Percentiles rank a stretch among this genome's conserved stretches.
These are phyloP conservation scores for Parelbella ahira DNA, from an alignment of 2,888 invertebrate species.

Conservation along the genomic window DNA sequence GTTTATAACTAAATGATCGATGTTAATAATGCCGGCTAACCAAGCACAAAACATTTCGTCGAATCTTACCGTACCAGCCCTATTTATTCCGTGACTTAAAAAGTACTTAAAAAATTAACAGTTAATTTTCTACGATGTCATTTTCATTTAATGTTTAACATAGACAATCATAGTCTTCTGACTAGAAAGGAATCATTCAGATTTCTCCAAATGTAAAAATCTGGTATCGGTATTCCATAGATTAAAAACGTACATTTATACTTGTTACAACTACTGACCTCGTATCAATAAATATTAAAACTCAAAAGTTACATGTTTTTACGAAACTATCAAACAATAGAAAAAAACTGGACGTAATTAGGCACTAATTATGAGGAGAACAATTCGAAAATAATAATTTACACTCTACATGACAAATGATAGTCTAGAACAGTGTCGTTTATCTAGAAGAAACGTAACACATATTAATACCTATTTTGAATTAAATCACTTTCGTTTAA, in stretches of 20 bases:
- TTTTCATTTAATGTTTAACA: slow-evolving; percentile 43
- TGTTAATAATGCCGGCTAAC: slow-evolving; percentile 6
- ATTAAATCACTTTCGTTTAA: slow-evolving; percentile 65
- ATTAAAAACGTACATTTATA: slow-evolving; percentile 48
- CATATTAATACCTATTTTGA: slow-evolving; percentile 70
- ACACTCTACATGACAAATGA: slow-evolving; percentile 66
- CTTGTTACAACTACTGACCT: slow-evolving; percentile 69
- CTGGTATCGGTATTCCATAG: slow-evolving; percentile 50
- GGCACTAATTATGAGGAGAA: slow-evolving; percentile 65
- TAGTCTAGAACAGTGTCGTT: slow-evolving; percentile 64
- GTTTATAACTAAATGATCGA: slow-evolving; percentile 8
- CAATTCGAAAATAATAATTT: slow-evolving; percentile 68
- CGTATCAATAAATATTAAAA: slow-evolving; percentile 73
- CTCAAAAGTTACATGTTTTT: slow-evolving; percentile 61
- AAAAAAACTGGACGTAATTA: slow-evolving; percentile 69
- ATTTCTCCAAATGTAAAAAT: slow-evolving; percentile 55
- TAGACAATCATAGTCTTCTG: slow-evolving; percentile 72
- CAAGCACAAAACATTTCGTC: slow-evolving; percentile 3
- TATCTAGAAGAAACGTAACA: slow-evolving; percentile 69
- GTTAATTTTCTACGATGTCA: slow-evolving; percentile 28
- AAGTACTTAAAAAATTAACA: slow-evolving; percentile 37
- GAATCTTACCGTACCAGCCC: slow-evolving; percentile 27
- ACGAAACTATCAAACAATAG: slow-evolving; percentile 64
- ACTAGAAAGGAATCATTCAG: slow-evolving; percentile 73
- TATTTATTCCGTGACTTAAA: slow-evolving; percentile 36